Percentiles rank a stretch among this genome's conserved stretches.
Conservation (phyloP, 2,888 invertebrate genomes). For the Limnephilus lunatus region DNA sequence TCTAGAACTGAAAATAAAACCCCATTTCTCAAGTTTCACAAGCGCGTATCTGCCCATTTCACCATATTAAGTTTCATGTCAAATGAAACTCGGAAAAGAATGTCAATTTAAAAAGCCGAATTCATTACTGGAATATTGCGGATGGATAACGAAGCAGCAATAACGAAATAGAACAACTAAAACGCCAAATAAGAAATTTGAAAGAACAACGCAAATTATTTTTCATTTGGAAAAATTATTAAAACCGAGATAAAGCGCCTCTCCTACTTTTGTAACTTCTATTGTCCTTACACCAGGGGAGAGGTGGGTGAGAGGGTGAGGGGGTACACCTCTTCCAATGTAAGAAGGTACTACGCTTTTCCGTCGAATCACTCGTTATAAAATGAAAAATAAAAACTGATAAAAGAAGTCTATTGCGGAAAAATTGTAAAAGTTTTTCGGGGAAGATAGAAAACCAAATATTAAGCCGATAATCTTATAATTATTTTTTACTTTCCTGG, state of each 20-base stretch:
- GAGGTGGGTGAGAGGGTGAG: neutral
- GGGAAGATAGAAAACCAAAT: neutral
- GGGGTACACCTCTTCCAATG: conserved; percentile 22
- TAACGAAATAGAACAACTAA: conserved; percentile 37
- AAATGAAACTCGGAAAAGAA: neutral
- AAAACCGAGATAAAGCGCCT: conserved; percentile 33
- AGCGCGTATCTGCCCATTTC: neutral
- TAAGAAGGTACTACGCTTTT: conserved; percentile 3
- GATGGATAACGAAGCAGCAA: neutral
- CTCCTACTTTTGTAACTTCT: conserved; percentile 15
- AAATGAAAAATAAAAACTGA: conserved; percentile 8
- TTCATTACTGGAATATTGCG: neutral
- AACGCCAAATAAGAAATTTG: conserved; percentile 56
- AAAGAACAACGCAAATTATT: conserved; percentile 52
- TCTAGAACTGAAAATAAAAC: neutral
- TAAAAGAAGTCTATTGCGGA: neutral
- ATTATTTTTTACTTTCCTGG: neutral
- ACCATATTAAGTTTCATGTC: neutral
- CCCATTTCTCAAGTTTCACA: neutral
- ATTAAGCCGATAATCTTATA: neutral
- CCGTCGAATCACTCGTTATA: conserved; percentile 2
- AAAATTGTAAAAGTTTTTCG: neutral
- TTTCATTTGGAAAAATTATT: conserved; percentile 54
- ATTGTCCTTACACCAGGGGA: conserved; percentile 28
- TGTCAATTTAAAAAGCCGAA: neutral